Evolutionary conservation across 2,797 vertebrate species (phyloP).

Genomic region (Lithobates pipiens): DNA sequence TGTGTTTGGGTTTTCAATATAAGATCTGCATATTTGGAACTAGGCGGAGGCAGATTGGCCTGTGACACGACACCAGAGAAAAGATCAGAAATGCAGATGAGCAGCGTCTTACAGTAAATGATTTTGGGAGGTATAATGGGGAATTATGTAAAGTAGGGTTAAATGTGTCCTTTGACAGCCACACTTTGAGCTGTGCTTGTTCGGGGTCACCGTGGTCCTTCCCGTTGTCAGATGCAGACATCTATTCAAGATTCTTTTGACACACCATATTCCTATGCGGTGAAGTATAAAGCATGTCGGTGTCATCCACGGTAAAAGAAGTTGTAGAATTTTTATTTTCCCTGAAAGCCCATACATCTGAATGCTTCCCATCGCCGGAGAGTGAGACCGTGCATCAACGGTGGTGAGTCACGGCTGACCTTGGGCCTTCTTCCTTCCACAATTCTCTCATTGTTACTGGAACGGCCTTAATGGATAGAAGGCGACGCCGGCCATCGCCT

Average conservation of each 20-base stretch:
- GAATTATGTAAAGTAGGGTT: neutral
- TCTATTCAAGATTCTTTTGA: neutral
- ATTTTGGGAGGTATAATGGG: neutral
- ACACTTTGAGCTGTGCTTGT: neutral
- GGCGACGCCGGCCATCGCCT: neutral
- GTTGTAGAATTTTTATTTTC: neutral
- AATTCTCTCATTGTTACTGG: slow-evolving; percentile 15
- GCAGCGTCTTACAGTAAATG: neutral
- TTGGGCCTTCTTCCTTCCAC: slow-evolving; percentile 7
- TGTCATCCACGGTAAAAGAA: neutral
- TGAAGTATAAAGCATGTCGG: neutral
- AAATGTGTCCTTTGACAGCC: neutral
- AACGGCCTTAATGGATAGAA: slow-evolving; percentile 30
- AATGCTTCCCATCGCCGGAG: neutral
- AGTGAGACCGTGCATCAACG: neutral
- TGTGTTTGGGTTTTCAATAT: no score
- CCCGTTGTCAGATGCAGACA: neutral
- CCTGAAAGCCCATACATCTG: slow-evolving; percentile 10
- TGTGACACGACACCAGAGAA: neutral
- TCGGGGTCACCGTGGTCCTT: neutral
- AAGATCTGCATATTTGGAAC: no score
- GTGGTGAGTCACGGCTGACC: slow-evolving; percentile 34
- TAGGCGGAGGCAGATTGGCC: neutral
- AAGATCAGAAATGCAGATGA: neutral
- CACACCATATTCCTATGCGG: neutral